Conservation (phyloP, 2,888 invertebrate species). For the Tethea ocularis region DNA sequence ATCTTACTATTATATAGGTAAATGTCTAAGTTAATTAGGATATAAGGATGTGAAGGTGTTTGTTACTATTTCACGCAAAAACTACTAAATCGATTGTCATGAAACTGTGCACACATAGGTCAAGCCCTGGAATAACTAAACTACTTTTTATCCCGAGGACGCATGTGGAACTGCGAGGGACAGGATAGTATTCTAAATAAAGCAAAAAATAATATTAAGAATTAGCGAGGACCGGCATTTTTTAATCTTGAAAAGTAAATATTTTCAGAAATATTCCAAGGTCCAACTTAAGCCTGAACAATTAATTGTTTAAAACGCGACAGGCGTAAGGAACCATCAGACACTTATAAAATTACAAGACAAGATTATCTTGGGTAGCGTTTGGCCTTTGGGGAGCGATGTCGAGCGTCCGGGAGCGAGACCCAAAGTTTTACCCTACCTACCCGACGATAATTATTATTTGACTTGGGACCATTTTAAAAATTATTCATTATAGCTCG, state of each 20-base stretch:
- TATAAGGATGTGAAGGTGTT: too few species aligned
- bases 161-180: too few species aligned
- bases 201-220: neutral
- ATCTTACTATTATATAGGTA: too few species aligned
- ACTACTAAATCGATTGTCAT: too few species aligned
- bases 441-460: constrained; percentile 14
- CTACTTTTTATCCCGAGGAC: too few species aligned
- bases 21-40: too few species aligned
- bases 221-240: neutral
- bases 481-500: constrained; percentile 8
- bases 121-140: too few species aligned
- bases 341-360: constrained; percentile 52
- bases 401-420: neutral
- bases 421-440: constrained; percentile 3
- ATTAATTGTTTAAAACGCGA: constrained; percentile 43
- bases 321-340: constrained; percentile 32
- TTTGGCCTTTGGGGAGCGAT: neutral
- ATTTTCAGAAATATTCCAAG: constrained; percentile 19
- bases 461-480: constrained; percentile 13
- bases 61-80: too few species aligned
- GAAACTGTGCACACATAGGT: too few species aligned
- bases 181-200: too few species aligned
- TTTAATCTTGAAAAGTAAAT: neutral
- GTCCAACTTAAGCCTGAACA: constrained; percentile 28
- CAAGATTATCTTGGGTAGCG: constrained; percentile 34